Percentiles rank a stretch among this genome's conserved stretches.
Evolutionary conservation across 2,888 invertebrate species (phyloP).

Genomic region (Chelonus formosanus): DNA sequence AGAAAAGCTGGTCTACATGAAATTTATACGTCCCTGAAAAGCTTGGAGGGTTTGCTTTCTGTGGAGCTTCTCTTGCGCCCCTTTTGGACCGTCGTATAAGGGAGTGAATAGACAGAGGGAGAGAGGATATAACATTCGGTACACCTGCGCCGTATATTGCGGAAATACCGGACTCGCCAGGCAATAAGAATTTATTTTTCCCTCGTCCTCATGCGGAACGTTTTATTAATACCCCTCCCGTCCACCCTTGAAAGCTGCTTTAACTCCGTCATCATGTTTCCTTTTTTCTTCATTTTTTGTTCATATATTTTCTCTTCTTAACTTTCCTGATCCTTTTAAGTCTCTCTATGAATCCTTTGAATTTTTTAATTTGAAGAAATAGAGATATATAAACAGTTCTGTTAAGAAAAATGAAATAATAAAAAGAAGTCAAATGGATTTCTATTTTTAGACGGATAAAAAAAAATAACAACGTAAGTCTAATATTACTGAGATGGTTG

Average conservation of each 20-base stretch:
- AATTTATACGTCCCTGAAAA: constrained; percentile 28
- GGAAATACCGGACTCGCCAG: constrained; percentile 62
- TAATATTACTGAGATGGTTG: constrained; percentile 30
- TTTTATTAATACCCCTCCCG: constrained; percentile 54
- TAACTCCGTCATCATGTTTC: constrained; percentile 30
- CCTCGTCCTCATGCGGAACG: constrained; percentile 46
- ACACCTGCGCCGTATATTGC: constrained; percentile 65
- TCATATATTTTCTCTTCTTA: constrained; percentile 7
- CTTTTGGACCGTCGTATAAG: constrained; percentile 27
- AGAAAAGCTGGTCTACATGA: neutral
- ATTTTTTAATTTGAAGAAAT: constrained; percentile 10
- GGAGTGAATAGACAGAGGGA: constrained; percentile 18
- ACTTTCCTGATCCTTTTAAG: constrained; percentile 3
- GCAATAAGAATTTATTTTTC: constrained; percentile 54
- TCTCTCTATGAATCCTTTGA: neutral
- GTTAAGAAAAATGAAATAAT: too few relatives aligned
- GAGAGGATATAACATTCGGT: constrained; percentile 56
- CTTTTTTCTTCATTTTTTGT: constrained; percentile 3
- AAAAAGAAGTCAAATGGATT: neutral
- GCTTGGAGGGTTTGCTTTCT: constrained; percentile 13
- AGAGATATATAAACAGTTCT: neutral
- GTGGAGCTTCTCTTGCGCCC: constrained; percentile 25
- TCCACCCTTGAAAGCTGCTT: constrained; percentile 28
- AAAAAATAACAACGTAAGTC: constrained; percentile 27
- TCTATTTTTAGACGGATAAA: constrained; percentile 17